Percentiles rank a stretch among this genome's conserved stretches.
These are phyloP conservation scores for Epinephelus fuscoguttatus DNA, from an alignment of 2,113 vertebrate genomes.

Conservation along the genomic window DNA sequence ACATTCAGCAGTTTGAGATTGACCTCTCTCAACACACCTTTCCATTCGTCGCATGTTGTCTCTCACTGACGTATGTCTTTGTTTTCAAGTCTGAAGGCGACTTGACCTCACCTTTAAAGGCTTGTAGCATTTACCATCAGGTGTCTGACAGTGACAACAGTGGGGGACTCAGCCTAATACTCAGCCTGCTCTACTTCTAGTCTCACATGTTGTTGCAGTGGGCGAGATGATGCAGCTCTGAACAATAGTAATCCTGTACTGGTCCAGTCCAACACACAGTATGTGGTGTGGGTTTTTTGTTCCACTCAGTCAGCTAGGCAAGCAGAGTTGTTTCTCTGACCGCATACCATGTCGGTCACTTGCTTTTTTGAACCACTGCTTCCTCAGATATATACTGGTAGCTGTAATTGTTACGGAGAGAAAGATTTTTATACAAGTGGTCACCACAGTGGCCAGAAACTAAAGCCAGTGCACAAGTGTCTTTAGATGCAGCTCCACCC, in stretches of 20 bases:
- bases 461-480: not conserved
- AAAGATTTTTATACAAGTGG: conserved; percentile 15
- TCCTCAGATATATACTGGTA: conserved; percentile 20
- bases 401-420: conserved; percentile 41
- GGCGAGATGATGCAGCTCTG: conserved; percentile 51
- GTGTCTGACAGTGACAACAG: conserved; percentile 36
- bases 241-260: conserved; percentile 63
- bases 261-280: conserved; percentile 21
- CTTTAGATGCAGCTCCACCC: conserved; percentile 1
- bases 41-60: not conserved
- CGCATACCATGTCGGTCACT: conserved; percentile 59
- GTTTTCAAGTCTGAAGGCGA: conserved; percentile 46
- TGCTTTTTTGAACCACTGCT: conserved; percentile 41
- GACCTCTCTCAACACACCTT: conserved; percentile 14
- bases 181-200: not conserved
- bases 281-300: conserved; percentile 54
- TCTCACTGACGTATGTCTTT: conserved; percentile 33
- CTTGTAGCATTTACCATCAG: not conserved
- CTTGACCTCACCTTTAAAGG: conserved; percentile 34
- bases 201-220: conserved; percentile 29
- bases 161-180: not conserved
- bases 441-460: conserved; percentile 8
- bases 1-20: not conserved
- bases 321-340: conserved; percentile 39
- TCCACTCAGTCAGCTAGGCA: conserved; percentile 36